phyloP scores from a whole-genome alignment of 2,888 invertebrate genomes.

The Tanytarsus gracilentus region DNA sequence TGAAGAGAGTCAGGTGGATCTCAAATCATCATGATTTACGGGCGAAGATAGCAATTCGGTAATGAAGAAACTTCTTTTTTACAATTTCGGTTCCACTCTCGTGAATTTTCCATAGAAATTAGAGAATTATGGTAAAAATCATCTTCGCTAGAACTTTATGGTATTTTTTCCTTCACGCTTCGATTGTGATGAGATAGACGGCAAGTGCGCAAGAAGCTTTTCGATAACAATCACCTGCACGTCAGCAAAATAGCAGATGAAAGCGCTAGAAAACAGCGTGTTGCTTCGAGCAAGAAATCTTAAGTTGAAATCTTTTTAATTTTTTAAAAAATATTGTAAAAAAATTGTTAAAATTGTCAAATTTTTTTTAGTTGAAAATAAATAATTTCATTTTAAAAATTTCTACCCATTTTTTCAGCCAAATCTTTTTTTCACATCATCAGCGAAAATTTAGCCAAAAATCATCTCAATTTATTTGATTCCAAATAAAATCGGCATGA shows the following conservation, averaged over 20 bases:
- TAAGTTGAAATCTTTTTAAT: neutral
- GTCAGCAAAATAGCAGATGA: slow-evolving; percentile 1
- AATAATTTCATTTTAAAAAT: too few relatives aligned
- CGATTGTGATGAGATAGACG: slow-evolving; percentile 12
- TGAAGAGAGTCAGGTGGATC: slow-evolving; percentile 7
- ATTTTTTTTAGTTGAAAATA: neutral
- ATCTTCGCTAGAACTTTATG: slow-evolving; percentile 19
- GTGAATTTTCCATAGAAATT: slow-evolving; percentile 20
- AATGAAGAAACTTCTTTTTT: slow-evolving; percentile 7
- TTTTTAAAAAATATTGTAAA: neutral
- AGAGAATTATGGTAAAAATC: slow-evolving; percentile 26
- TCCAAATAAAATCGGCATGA: neutral
- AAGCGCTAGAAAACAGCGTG: too few relatives aligned
- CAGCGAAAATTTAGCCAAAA: too few relatives aligned
- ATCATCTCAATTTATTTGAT: too few relatives aligned
- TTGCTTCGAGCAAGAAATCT: neutral
- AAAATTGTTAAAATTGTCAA: neutral
- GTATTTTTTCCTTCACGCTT: slow-evolving; percentile 7
- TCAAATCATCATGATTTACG: slow-evolving; percentile 20
- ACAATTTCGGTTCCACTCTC: slow-evolving; percentile 22
- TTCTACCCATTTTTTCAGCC: too few relatives aligned
- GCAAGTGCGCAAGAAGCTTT: neutral
- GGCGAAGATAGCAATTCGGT: neutral
- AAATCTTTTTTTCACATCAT: too few relatives aligned
- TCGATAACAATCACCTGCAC: slow-evolving; percentile 20